These are phyloP conservation scores for Resseliella maxima DNA, from an alignment of 2,888 invertebrate genomes.

Conservation along the genomic window DNA sequence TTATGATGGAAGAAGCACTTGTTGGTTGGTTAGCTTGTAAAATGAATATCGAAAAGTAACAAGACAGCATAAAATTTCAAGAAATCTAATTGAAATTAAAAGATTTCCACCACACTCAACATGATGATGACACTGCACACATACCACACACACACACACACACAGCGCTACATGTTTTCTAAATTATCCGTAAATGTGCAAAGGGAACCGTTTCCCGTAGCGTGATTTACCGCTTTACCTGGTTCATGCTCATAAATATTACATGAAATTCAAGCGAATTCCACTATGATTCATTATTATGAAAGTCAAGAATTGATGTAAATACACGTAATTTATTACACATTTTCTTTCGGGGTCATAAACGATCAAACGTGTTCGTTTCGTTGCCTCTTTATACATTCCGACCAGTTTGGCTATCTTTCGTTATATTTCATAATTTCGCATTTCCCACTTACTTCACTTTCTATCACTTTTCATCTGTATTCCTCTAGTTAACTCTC, in stretches of 20 bases:
- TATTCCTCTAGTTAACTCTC: too few relatives aligned
- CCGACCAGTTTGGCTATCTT: not conserved
- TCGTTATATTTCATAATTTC: too few relatives aligned
- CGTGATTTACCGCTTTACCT: slow-evolving; percentile 12
- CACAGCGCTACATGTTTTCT: not conserved
- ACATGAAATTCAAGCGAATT: not conserved
- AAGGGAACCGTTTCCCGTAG: not conserved
- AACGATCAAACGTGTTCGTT: not conserved
- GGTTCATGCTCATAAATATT: not conserved
- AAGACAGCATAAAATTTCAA: not conserved
- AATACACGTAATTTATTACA: not conserved
- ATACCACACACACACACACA: not conserved
- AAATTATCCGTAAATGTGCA: not conserved
- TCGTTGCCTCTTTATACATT: not conserved
- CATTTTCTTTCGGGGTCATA: slow-evolving; percentile 20
- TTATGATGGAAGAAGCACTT: too few relatives aligned
- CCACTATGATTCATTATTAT: slow-evolving; percentile 10
- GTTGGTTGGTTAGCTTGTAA: not conserved
- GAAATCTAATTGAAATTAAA: not conserved
- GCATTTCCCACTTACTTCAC: too few relatives aligned
- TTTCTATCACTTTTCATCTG: too few relatives aligned
- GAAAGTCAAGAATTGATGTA: slow-evolving; percentile 1
- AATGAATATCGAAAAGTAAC: not conserved
- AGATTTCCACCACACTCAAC: not conserved
- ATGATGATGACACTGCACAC: not conserved